These are phyloP conservation scores for Helleia helle DNA, from an alignment of 2,888 invertebrate species.

Conservation along the genomic window DNA sequence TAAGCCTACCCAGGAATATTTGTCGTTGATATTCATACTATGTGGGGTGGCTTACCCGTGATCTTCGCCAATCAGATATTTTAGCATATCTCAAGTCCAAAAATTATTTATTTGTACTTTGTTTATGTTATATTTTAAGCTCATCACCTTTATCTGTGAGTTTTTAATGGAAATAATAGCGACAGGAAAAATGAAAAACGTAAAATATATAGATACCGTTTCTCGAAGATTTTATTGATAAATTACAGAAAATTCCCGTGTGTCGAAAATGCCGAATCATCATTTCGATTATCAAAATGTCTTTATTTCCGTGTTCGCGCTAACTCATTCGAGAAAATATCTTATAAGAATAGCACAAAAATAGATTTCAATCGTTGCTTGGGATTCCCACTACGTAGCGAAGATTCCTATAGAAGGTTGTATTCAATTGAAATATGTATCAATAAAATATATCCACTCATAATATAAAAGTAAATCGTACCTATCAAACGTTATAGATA, in stretches of 20 bases:
- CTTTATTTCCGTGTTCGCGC: conserved; percentile 9
- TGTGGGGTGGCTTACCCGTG: background rate
- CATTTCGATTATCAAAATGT: conserved; percentile 4
- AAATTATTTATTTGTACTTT: no score
- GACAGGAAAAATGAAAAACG: no score
- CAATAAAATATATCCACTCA: no score
- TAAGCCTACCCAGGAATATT: conserved; percentile 18
- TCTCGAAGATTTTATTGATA: no score
- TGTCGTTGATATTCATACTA: conserved; percentile 6
- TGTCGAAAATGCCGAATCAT: background rate
- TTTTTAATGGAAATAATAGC: no score
- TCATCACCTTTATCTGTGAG: no score
- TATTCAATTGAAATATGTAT: conserved; percentile 32
- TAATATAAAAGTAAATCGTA: no score
- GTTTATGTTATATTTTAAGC: no score
- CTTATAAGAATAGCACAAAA: conserved; percentile 18
- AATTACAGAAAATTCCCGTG: background rate
- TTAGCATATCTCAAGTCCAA: no score
- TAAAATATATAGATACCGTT: no score
- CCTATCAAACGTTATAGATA: no score
- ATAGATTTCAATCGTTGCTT: conserved; percentile 23
- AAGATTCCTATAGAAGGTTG: conserved; percentile 26
- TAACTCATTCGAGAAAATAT: conserved; percentile 11
- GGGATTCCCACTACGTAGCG: conserved; percentile 26
- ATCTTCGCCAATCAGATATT: background rate